A percentile compares a stretch with the other conserved stretches of the same genome.
Evolutionary conservation across 2,888 invertebrate genomes (phyloP).

Genomic region (Rhodophaea formosa): DNA sequence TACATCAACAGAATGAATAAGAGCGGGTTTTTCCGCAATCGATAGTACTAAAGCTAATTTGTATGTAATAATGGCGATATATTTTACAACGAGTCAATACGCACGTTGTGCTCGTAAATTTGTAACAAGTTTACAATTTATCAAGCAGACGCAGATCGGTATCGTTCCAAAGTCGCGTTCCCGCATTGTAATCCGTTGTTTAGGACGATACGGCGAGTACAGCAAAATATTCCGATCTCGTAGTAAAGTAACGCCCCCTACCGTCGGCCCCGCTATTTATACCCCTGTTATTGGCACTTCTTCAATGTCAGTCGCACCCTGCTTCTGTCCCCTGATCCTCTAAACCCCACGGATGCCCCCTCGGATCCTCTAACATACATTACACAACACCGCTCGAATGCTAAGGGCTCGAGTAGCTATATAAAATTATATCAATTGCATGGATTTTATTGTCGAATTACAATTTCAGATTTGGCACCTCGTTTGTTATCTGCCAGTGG

Average conservation of each 20-base stretch:
- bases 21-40: neutral
- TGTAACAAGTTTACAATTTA: slow-evolving; percentile 61
- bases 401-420: slow-evolving; percentile 59
- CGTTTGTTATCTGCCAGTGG: slow-evolving; percentile 36
- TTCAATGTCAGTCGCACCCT: slow-evolving; percentile 82
- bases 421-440: slow-evolving; percentile 77
- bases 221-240: slow-evolving; percentile 80
- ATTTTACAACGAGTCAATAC: slow-evolving; percentile 12
- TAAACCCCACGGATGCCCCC: slow-evolving; percentile 58
- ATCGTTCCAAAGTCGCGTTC: slow-evolving; percentile 59
- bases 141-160: slow-evolving; percentile 61
- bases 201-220: slow-evolving; percentile 54
- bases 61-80: neutral
- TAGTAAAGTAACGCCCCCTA: slow-evolving; percentile 75
- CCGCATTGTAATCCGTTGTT: slow-evolving; percentile 79
- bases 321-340: slow-evolving; percentile 65
- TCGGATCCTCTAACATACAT: slow-evolving; percentile 66
- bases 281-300: slow-evolving; percentile 82
- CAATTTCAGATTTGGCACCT: slow-evolving; percentile 68
- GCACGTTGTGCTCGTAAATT: slow-evolving; percentile 56
- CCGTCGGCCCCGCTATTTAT: slow-evolving; percentile 77
- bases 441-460: slow-evolving; percentile 71
- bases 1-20: neutral
- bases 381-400: slow-evolving; percentile 72
- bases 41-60: slow-evolving; percentile 6